Evolutionary conservation across 2,113 vertebrate species (phyloP), one percentile per base, ranked within the genome.

Genomic region (Pelmatolapia mariae): DNA sequence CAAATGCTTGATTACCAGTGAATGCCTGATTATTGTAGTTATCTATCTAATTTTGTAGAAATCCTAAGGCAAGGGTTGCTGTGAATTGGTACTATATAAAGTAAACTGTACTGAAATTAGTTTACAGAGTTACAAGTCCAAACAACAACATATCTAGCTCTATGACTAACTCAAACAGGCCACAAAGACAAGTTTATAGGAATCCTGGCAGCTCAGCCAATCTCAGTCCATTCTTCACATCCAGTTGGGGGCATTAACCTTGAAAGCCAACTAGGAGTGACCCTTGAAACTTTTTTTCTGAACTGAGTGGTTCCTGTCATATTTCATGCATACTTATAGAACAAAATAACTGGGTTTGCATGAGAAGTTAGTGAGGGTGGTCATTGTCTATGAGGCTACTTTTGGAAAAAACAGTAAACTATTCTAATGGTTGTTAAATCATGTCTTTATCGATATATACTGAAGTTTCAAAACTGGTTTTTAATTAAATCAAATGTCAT

Each of bases 1-100:
- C 43, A 19, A 76, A 0, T 47, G 43, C 16, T 47, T 1, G 0
- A 19, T 76, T 29, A 76, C 24, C 0, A 1, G 22, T 10, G 22
- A 73, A 4, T 18, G 68, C 13, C 16, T 78, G 45, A 50, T 52
- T 78, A 12, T n/a, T 78, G 45, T 19, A 0, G 45, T 52, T 52
- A 31, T 52, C 73, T 52, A 12, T 78, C 73, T 78, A 78, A 3
- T 52, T 31, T 52, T 13, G 43, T 50, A 76, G 10, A 29, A 11
- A 31, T 11, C 15, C 0, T 31, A 47, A 50, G 16, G 43, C 24
- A 18, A 31, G 9, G 24, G 0, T 19, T 31, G 71, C 10, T 76
- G 0, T 31, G 73, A 50, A 50, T 19, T 78, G 26, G 45, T 19
- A 31, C 73, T 50, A 50, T 13, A 47, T 29, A 19, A 50, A n/a